phyloP scores from a whole-genome alignment of 2,888 invertebrate genomes.

The Lithophane semibrunnea region DNA sequence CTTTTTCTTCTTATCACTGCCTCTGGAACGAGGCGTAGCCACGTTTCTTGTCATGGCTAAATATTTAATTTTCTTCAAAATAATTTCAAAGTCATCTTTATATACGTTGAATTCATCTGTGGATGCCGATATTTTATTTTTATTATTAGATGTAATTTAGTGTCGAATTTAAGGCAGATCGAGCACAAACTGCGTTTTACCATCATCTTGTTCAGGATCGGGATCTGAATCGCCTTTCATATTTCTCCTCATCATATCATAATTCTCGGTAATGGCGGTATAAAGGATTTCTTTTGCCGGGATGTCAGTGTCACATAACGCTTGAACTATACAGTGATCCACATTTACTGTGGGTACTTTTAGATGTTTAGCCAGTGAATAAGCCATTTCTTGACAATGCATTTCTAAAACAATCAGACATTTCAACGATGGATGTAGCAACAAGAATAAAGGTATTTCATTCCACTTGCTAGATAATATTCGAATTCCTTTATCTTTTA shows the following conservation, averaged over 20 bases:
- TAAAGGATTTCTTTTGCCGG: conserved; percentile 74
- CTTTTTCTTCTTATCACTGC: conserved; percentile 83
- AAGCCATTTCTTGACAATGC: conserved; percentile 84
- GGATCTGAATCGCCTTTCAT: conserved; percentile 62
- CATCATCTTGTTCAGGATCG: conserved; percentile 71
- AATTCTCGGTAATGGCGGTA: conserved; percentile 79
- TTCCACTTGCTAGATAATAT: neutral
- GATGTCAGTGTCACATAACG: conserved; percentile 77
- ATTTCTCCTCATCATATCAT: conserved; percentile 69
- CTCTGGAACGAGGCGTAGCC: conserved; percentile 81
- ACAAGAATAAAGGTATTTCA: neutral
- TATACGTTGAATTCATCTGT: conserved; percentile 73
- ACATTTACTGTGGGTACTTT: conserved; percentile 86
- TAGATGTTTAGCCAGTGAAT: conserved; percentile 82
- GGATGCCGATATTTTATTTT: conserved; percentile 9
- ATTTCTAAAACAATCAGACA: conserved; percentile 74
- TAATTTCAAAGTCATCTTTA: conserved; percentile 79
- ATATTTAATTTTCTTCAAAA: conserved; percentile 79
- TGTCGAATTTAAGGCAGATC: neutral
- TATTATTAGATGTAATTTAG: neutral
- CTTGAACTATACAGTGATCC: conserved; percentile 88
- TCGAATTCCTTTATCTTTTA: neutral
- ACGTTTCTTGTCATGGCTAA: conserved; percentile 77
- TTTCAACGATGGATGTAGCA: conserved; percentile 13
- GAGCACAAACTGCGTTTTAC: conserved; percentile 58